Base-by-base conservation (phyloP, 2,888 invertebrate species). In the Hypercompe scribonia region DNA sequence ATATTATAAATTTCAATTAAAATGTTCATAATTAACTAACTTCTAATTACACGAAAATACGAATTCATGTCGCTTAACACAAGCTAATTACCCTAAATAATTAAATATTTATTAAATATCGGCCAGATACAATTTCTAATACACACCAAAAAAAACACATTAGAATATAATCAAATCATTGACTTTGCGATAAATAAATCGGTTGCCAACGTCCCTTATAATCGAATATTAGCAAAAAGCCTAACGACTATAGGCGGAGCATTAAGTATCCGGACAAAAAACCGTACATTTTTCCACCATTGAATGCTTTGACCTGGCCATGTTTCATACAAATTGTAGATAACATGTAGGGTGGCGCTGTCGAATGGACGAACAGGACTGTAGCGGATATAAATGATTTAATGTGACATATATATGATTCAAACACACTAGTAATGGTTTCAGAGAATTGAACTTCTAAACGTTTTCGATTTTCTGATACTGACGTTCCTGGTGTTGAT, bases 291-390 rank as follows among this genome's bases (percentile, higher is more conserved):
- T 90, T 84, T 86, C 76, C 78, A 76, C 81, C 79, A 86, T 88
- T 89, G 86, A 88, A 89, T 84, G 77, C 77, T 83, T 86, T 86
- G 89, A 89, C 90, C 90, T 89, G 77, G 78, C 79, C 83, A 78
- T 80, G 87, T 84, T 83, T 85, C 78, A 84, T 84, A 86, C 82
- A 87, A 86, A 87, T 82, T 87, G 83, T 71, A 87, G 84, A 87
- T 85, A 86, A 85, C 77, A 24, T 18, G 68, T 80, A 81, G 78
- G 79, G 85, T 84, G 78, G n/a, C 34, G 24, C 13, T 34, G 46
- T 63, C 7, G n/a, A 24, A 42, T 15, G 5, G 36, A 18, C 18
- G 34, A 24, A 65, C 28, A 18, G 65, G 64, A 50, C 64, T 36
- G 50, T 36, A 10, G 58, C 21, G 24, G 31, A 39, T 36, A 63